A percentile compares a stretch with the other conserved stretches of the same genome.
Evolutionary conservation across 2,113 vertebrate species (phyloP).

Genomic region (Tragelaphus imberbis): DNA sequence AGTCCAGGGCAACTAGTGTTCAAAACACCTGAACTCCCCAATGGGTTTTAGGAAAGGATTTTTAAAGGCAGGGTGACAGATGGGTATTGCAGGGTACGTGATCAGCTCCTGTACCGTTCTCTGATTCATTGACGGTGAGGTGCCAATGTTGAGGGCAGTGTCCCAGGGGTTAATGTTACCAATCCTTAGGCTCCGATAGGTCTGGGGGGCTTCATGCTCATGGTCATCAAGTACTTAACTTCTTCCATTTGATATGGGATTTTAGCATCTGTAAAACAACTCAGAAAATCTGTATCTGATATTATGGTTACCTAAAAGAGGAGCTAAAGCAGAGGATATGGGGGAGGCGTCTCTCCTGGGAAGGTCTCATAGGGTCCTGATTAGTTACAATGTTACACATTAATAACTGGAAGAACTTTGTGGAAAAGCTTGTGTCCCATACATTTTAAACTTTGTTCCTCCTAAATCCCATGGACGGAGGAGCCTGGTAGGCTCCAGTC

Average conservation of each 20-base stretch:
- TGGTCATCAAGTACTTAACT: neutral
- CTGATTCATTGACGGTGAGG: neutral
- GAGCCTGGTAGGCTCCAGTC: too few species aligned
- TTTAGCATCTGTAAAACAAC: neutral
- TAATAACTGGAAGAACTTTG: too few species aligned
- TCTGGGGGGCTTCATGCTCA: neutral
- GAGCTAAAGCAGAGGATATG: too few species aligned
- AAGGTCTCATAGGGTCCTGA: too few species aligned
- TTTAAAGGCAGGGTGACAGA: neutral
- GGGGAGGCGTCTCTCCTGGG: too few species aligned
- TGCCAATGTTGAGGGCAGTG: neutral
- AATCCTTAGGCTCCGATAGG: neutral
- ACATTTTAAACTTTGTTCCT: too few species aligned
- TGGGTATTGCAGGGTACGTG: neutral
- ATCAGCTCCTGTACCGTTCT: neutral
- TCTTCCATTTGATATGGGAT: neutral
- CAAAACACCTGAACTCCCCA: neutral
- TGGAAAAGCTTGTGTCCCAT: too few species aligned
- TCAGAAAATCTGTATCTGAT: neutral
- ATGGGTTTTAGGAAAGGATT: neutral
- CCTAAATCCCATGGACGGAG: too few species aligned
- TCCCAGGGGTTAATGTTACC: neutral
- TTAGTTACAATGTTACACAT: too few species aligned
- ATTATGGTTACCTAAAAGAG: too few species aligned
- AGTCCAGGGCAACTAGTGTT: neutral